Percentiles rank a stretch among this genome's conserved stretches.
Conservation (phyloP, 2,797 vertebrate species). For the Nannoperca australis region DNA sequence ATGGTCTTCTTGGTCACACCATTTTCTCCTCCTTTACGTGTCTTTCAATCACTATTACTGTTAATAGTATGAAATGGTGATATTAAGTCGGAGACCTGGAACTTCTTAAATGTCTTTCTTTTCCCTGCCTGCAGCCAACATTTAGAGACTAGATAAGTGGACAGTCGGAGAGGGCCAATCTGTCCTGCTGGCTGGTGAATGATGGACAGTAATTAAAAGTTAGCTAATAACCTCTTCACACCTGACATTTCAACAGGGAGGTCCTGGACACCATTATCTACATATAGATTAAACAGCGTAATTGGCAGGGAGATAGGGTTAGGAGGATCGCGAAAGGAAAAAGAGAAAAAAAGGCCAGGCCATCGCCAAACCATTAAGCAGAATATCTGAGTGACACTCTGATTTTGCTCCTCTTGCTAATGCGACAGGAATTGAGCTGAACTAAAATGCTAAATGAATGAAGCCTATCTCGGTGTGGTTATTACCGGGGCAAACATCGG, state of each 20-base stretch:
- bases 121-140: constrained; percentile 62
- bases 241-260: constrained; percentile 96
- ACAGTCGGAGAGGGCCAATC: constrained; percentile 80
- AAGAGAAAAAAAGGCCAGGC: constrained; percentile 82
- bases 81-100: constrained; percentile 72
- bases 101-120: constrained; percentile 68
- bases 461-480: constrained; percentile 81
- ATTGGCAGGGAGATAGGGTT: constrained; percentile 94
- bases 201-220: constrained; percentile 99
- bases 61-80: constrained; percentile 74
- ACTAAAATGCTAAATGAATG: constrained; percentile 88
- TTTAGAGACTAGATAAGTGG: constrained; percentile 73
- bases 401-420: constrained; percentile 90
- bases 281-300: constrained; percentile 99
- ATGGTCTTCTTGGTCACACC: constrained; percentile 49
- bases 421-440: constrained; percentile 93
- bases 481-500: constrained; percentile 83
- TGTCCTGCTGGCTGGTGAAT: constrained; percentile 86
- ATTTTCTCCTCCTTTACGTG: constrained; percentile 30
- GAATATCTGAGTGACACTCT: constrained; percentile 91
- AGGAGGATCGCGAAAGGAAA: constrained; percentile 87
- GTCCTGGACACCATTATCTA: constrained; percentile 95
- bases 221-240: constrained; percentile 96
- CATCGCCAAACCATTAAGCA: constrained; percentile 86
- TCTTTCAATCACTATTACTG: constrained; percentile 55